Evolutionary conservation across 2,797 vertebrate species (phyloP), one percentile per base, ranked within the genome.

Genomic region (Glossophaga mutica): DNA sequence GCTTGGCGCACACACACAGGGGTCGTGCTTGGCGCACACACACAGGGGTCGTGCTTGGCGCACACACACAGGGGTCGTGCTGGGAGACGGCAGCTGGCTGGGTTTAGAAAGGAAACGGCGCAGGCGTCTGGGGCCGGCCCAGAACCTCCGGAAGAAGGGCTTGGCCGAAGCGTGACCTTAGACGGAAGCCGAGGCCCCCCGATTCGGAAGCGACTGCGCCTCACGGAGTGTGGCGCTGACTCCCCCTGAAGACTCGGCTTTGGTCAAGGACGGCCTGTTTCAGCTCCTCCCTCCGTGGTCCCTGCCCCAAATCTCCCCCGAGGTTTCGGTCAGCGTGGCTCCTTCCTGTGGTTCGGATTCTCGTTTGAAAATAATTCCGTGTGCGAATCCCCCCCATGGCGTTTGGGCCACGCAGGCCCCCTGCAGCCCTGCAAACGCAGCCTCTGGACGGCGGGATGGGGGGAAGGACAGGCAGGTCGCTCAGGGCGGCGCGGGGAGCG

Each of bases 211-310:
- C 7, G 8, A 70, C 65, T 26, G 2, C 2, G 5, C 37, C n/a
- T 1, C 81, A 87, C 76, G 67, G 16, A 37, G 48, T 84, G 34
- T 84, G 9, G 48, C 83, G 90, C 86, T 92, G 67, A 85, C 26
- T 74, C 18, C 70, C 29, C 34, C 34, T 67, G 18, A 79, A 79
- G 39, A 88, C 32, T 76, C 46, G 14, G 65, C 84, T 95, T 65
- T 91, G 19, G 62, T 59, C 68, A 50, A 86, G 78, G 39, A 76
- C 10, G 79, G 6, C 89, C 74, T 89, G 26, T 92, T 97, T 87
- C 79, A 46, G 73, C 39, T 4, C 90, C 97, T 57, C 67, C 71
- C 68, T 86, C 24, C 24, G 26, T 26, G 83, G 14, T 24, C 3
- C 29, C 65, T 24, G 39, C 21, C 18, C 21, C 48, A 46, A 7